phyloP scores from a whole-genome alignment of 2,797 vertebrate species.

The Threskiornis aethiopicus region DNA sequence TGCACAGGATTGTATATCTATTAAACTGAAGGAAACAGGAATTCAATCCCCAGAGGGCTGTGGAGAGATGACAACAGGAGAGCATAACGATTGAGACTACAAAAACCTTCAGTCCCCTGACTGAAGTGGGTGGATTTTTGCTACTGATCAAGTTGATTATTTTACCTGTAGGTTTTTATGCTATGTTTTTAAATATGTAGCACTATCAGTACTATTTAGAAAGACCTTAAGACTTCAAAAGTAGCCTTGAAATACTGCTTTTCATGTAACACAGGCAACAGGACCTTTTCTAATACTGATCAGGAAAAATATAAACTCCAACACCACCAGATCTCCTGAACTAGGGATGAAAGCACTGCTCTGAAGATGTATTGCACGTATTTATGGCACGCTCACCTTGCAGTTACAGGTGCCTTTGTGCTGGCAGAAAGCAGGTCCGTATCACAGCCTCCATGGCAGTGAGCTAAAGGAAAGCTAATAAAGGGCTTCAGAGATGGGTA shows the following conservation, averaged over 20 bases:
- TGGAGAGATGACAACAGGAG: background rate
- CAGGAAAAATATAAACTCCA: background rate
- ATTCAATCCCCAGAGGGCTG: background rate
- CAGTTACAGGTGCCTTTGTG: background rate
- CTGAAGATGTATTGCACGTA: background rate
- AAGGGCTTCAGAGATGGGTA: background rate
- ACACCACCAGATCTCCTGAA: background rate
- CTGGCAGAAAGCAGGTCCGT: background rate
- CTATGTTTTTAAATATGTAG: background rate
- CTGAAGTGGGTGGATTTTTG: background rate
- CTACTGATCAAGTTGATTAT: background rate
- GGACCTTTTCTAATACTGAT: fast-evolving
- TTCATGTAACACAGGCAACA: background rate
- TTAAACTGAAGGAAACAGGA: background rate
- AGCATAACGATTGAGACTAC: background rate
- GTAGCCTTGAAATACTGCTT: background rate
- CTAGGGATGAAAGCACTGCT: background rate
- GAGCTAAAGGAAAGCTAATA: background rate
- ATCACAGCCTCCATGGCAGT: fast-evolving
- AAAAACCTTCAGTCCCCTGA: background rate
- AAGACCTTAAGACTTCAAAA: background rate
- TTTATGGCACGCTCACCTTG: background rate
- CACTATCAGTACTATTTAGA: background rate
- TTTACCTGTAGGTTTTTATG: background rate
- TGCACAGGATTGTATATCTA: background rate